A percentile compares a stretch with the other conserved stretches of the same genome.
Conservation (phyloP, 2,888 invertebrate species). For the Xanthia togata region DNA sequence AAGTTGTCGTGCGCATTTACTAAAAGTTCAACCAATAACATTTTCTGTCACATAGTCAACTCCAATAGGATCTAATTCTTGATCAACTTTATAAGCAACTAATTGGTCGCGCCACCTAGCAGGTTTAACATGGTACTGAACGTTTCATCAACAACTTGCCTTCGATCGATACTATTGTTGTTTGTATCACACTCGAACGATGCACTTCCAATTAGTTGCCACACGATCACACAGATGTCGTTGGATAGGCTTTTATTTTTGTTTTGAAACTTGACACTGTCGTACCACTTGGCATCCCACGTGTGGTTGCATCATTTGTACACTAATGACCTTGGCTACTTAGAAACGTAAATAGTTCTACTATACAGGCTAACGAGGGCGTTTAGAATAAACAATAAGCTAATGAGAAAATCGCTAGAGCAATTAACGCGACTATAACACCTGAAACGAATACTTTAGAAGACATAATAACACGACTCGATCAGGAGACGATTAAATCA, state of each 20-base stretch:
- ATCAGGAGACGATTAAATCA: not conserved
- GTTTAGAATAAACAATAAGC: conserved; percentile 40
- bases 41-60: not conserved
- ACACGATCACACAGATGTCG: conserved; percentile 68
- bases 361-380: conserved; percentile 36
- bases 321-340: conserved; percentile 68
- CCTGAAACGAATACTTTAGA: not conserved
- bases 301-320: conserved; percentile 69
- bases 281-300: conserved; percentile 64
- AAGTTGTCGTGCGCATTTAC: conserved; percentile 8
- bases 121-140: not conserved
- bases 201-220: conserved; percentile 54
- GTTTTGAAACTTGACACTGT: conserved; percentile 59
- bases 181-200: conserved; percentile 25
- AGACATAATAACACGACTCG: not conserved
- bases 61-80: not conserved
- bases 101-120: conserved; percentile 52
- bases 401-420: conserved; percentile 11
- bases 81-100: not conserved
- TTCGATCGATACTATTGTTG: conserved; percentile 38
- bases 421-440: conserved; percentile 1
- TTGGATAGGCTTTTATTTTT: conserved; percentile 46
- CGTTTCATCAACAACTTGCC: conserved; percentile 2
- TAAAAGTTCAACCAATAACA: conserved; percentile 1
- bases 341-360: conserved; percentile 52